phyloP scores from a whole-genome alignment of 2,888 invertebrate genomes.

The Sarcophaga rosellei region DNA sequence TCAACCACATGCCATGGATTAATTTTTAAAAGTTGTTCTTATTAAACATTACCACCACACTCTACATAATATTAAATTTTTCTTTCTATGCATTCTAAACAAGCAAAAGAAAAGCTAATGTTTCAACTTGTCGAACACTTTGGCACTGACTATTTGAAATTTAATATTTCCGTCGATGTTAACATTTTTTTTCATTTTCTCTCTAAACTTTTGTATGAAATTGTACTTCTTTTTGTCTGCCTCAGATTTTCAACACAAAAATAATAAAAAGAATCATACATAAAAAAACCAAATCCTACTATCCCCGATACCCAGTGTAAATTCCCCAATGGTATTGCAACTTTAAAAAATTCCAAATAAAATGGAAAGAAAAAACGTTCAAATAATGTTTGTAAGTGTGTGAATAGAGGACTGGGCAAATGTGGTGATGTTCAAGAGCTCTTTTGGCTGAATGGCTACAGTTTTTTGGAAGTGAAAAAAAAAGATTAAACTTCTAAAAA shows the following conservation, averaged over 20 bases:
- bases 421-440: conserved; percentile 5
- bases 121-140: not conserved
- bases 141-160: not conserved
- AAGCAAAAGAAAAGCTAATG: not conserved
- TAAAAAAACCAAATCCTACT: not conserved
- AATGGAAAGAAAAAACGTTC: not conserved
- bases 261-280: not conserved
- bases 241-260: not conserved
- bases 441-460: conserved; percentile 21
- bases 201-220: not conserved
- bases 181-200: too few relatives aligned
- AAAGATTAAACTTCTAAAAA: conserved; percentile 3
- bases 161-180: conserved; percentile 8
- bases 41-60: not conserved
- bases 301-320: not conserved
- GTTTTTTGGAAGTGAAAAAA: not conserved
- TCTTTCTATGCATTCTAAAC: too few relatives aligned
- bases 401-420: not conserved
- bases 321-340: conserved; percentile 19
- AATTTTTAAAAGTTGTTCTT: not conserved
- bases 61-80: not conserved
- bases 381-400: not conserved
- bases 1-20: too few relatives aligned
- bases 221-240: not conserved
- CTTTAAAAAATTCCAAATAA: conserved; percentile 13